phyloP scores from a whole-genome alignment of 2,113 vertebrate species.

The Narcine bancroftii region DNA sequence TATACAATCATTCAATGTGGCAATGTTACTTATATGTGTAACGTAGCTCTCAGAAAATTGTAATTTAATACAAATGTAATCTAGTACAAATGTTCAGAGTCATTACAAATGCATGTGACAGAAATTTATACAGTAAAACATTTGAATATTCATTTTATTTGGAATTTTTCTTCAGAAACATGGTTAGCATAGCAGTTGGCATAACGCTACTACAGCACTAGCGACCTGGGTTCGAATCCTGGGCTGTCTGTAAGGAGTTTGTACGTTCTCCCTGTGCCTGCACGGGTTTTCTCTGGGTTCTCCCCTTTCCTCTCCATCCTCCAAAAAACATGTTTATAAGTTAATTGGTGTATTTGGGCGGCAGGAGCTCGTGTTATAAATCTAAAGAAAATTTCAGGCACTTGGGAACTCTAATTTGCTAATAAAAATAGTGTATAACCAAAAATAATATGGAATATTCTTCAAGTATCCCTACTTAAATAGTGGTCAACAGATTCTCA shows the following conservation, averaged over 20 bases:
- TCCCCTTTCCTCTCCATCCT: too few relatives aligned
- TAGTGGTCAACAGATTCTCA: not conserved
- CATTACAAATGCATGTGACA: not conserved
- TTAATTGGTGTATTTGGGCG: too few relatives aligned
- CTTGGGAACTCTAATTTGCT: not conserved
- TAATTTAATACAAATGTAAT: constrained; percentile 30
- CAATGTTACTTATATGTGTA: not conserved
- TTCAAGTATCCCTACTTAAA: not conserved
- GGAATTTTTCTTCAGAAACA: not conserved
- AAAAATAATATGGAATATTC: not conserved
- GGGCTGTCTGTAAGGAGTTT: too few relatives aligned
- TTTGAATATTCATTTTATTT: not conserved
- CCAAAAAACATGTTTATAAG: too few relatives aligned
- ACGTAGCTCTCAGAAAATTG: not conserved
- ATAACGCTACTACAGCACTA: too few relatives aligned
- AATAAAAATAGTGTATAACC: not conserved
- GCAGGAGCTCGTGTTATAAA: too few relatives aligned
- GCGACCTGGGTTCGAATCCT: too few relatives aligned
- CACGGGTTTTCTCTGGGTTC: too few relatives aligned
- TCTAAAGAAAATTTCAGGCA: too few relatives aligned
- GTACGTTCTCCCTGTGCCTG: too few relatives aligned
- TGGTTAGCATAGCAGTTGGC: too few relatives aligned
- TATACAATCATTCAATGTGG: not conserved
- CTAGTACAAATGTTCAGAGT: constrained; percentile 38
- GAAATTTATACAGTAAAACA: not conserved